These are phyloP conservation scores for Todiramphus saurophagus DNA, from an alignment of 2,113 vertebrate species.

Conservation along the genomic window DNA sequence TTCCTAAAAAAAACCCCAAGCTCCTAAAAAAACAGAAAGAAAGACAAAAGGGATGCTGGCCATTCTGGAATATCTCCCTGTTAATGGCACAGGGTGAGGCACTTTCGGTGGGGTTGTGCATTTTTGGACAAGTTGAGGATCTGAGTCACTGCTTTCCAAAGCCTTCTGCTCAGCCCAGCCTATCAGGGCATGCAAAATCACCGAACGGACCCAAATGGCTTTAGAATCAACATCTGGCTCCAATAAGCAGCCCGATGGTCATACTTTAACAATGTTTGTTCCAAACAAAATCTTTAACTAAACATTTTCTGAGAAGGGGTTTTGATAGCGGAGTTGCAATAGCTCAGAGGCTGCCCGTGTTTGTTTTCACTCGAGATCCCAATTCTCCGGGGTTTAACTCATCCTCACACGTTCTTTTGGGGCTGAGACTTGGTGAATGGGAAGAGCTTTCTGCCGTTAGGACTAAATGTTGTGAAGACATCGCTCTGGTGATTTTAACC, in stretches of 20 bases:
- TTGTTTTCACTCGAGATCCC: slow-evolving; percentile 66
- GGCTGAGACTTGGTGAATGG: neutral
- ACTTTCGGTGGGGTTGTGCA: slow-evolving; percentile 5
- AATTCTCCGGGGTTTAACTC: slow-evolving; percentile 43
- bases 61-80: neutral
- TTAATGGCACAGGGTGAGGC: slow-evolving; percentile 34
- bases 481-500: neutral
- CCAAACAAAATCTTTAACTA: slow-evolving; percentile 63
- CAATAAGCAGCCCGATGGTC: slow-evolving; percentile 76
- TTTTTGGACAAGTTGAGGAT: slow-evolving; percentile 54
- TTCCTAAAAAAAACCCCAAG: neutral
- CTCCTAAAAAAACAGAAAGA: neutral
- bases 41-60: neutral
- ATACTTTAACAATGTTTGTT: slow-evolving; percentile 67
- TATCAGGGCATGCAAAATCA: slow-evolving; percentile 77
- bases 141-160: slow-evolving; percentile 61
- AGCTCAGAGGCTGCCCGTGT: slow-evolving; percentile 34
- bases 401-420: slow-evolving; percentile 53
- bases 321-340: slow-evolving; percentile 52
- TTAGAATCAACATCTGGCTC: slow-evolving; percentile 82
- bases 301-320: slow-evolving; percentile 66
- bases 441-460: neutral
- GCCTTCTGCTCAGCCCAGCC: slow-evolving; percentile 72
- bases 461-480: neutral
- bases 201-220: slow-evolving; percentile 74